Conservation (phyloP, 2,113 vertebrate species). For the Uropsilus gracilis region DNA sequence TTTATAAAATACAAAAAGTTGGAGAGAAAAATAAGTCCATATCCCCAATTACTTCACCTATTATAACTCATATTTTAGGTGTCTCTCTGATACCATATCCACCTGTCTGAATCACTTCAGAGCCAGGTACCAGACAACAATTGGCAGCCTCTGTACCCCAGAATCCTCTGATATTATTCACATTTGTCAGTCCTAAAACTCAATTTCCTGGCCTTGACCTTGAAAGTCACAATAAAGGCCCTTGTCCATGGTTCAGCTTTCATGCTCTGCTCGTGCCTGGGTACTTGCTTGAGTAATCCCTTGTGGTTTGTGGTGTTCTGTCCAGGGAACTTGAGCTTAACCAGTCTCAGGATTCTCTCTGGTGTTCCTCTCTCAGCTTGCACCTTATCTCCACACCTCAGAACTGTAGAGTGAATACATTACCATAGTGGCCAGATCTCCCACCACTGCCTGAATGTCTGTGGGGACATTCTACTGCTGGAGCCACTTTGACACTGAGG, state of each 20-base stretch:
- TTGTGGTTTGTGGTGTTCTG: background rate
- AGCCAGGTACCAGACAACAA: background rate
- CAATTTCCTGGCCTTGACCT: background rate
- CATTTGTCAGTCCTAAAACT: background rate
- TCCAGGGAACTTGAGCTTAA: background rate
- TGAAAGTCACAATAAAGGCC: background rate
- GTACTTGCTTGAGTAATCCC: background rate
- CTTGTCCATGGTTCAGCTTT: background rate
- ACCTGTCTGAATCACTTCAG: background rate
- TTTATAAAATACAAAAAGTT: no score
- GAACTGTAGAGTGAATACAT: background rate
- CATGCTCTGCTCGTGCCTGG: background rate
- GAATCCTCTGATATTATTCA: background rate
- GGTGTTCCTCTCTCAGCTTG: background rate
- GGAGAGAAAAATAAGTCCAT: background rate
- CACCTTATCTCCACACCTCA: rapidly evolving
- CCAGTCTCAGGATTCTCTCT: background rate
- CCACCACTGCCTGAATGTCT: background rate
- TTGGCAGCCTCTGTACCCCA: background rate
- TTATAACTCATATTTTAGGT: background rate
- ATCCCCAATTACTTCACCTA: background rate
- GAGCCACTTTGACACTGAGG: background rate
- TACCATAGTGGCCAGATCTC: rapidly evolving
- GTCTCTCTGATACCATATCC: no score
- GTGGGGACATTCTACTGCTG: background rate